Evolutionary conservation across 2,113 vertebrate species (phyloP), one percentile per base, ranked within the genome.

Genomic region (Sorex fumeus): DNA sequence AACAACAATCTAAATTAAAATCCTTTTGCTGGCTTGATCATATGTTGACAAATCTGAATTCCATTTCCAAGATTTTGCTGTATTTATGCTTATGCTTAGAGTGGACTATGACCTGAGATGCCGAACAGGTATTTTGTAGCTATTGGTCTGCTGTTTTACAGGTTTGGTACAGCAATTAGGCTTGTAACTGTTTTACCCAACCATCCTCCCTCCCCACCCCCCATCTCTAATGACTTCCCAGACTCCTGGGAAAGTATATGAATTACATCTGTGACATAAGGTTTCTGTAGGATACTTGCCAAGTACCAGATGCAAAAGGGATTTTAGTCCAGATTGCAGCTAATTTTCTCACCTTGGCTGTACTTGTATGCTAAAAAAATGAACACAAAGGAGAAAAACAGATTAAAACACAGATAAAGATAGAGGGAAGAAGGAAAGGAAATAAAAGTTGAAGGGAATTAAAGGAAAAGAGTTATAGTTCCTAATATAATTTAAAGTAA

Each of bases 101-200:
- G 13, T 1, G 8, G 4, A 36, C 47, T 18, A 34, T 18, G 12
- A 36, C 1, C 0, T 0, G 0, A 25, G 30, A 25, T 50, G 8
- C 19, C 4, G 57, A 80, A 13, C 13, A 47, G 71, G 9, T 2
- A 1, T 32, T 36, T 50, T 13, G 25, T 3, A 82, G 50, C 7
- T 69, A 45, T 12, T 27, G 34, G 3, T 40, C 47, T 43, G 32
- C 13, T 36, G 10, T 34, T 11, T 43, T 34, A 34, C 11, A n/a
- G 71, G 43, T 12, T 47, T 32, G 66, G 8, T 64, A 50, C 36
- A 36, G 19, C 15, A 25, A 2, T 23, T 64, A n/a, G 27, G 1
- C 28, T 2, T 74, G 25, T 60, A 53, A 28, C 19, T 50, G 27
- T 28, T 64, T 3, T 66, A 8, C 3, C 18, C 53, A 18, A 19